Evolutionary conservation across 2,888 invertebrate species (phyloP).

Genomic region (Chloromyia formosa): DNA sequence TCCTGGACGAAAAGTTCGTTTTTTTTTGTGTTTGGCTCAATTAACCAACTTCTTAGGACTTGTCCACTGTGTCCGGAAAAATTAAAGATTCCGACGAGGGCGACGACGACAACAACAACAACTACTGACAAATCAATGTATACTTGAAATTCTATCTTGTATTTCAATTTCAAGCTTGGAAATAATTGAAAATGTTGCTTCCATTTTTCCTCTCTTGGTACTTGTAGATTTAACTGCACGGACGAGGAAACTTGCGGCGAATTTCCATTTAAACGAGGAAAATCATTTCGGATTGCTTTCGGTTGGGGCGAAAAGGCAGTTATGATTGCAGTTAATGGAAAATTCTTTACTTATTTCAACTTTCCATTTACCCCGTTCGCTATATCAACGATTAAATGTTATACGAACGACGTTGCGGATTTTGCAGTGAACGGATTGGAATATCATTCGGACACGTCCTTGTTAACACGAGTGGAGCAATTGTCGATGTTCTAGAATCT

Average conservation of each 20-base stretch:
- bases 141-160: neutral
- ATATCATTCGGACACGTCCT: constrained; percentile 61
- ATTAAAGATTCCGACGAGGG: neutral
- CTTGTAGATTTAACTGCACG: constrained; percentile 56
- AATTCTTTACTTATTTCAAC: constrained; percentile 62
- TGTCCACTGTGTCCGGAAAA: constrained; percentile 15
- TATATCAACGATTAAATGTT: constrained; percentile 61
- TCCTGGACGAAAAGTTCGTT: neutral
- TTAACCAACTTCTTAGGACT: constrained; percentile 1
- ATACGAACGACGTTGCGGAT: constrained; percentile 59
- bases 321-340: constrained; percentile 62
- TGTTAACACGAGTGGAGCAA: constrained; percentile 60
- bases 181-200: neutral
- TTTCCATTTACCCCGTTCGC: constrained; percentile 60
- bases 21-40: neutral
- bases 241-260: constrained; percentile 63
- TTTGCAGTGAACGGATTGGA: constrained; percentile 59
- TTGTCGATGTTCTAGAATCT: constrained; percentile 53
- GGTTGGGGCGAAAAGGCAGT: constrained; percentile 62
- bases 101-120: neutral
- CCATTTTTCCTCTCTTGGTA: neutral
- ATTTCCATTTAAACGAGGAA: constrained; percentile 62
- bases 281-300: constrained; percentile 62
- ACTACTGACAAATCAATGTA: neutral
- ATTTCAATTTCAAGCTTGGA: neutral